phyloP scores from a whole-genome alignment of 2,888 invertebrate species.

The Mimas tiliae region DNA sequence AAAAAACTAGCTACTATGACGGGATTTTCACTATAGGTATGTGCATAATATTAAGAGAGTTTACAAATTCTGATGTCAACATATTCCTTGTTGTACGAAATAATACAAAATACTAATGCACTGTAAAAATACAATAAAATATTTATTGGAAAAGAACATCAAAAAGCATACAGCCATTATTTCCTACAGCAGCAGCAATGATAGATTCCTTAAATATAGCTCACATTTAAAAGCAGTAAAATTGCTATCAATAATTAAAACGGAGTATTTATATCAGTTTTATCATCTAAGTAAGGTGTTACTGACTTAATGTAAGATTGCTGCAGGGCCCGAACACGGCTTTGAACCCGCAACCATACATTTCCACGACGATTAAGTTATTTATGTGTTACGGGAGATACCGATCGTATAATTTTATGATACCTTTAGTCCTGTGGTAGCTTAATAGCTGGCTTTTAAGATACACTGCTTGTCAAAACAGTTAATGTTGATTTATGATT shows the following conservation, averaged over 20 bases:
- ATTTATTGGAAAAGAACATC: too few species aligned
- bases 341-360: constrained; percentile 9
- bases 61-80: too few species aligned
- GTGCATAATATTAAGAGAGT: too few species aligned
- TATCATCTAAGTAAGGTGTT: constrained; percentile 19
- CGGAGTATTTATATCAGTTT: constrained; percentile 2
- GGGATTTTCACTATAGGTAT: too few species aligned
- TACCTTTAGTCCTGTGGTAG: constrained; percentile 14
- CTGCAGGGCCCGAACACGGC: constrained; percentile 9
- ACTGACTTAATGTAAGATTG: constrained; percentile 3
- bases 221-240: constrained; percentile 1
- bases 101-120: too few species aligned
- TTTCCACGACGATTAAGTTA: constrained; percentile 17
- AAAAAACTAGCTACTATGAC: too few species aligned
- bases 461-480: constrained; percentile 11
- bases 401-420: constrained; percentile 23
- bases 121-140: too few species aligned
- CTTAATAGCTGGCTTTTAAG: constrained; percentile 21
- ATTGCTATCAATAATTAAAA: constrained; percentile 20
- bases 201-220: constrained; percentile 8
- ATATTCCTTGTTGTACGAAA: too few species aligned
- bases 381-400: constrained; percentile 16
- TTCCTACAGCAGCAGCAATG: too few species aligned
- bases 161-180: too few species aligned
- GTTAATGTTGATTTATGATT: constrained; percentile 19